A percentile compares a stretch with the other conserved stretches of the same genome.
These are phyloP conservation scores for Pseudorectes ferrugineus DNA, from an alignment of 2,113 vertebrate species.

Conservation along the genomic window DNA sequence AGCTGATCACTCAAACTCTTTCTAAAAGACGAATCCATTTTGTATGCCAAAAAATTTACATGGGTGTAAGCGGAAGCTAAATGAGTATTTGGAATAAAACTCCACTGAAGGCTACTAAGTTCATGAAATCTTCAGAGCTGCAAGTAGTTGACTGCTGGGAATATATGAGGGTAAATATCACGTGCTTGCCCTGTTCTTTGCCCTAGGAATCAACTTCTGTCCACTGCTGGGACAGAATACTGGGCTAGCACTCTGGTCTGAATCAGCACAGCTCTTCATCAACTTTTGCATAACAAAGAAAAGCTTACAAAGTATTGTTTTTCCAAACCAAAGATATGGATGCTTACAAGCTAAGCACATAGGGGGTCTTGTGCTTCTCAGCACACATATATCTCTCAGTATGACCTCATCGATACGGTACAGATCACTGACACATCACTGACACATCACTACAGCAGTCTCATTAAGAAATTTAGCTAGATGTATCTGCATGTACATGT, in stretches of 20 bases:
- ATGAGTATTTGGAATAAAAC: neutral
- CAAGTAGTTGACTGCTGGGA: neutral
- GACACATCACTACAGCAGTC: neutral
- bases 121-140: neutral
- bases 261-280: neutral
- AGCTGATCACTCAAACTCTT: neutral
- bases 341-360: neutral
- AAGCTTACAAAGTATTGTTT: neutral
- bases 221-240: neutral
- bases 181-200: neutral
- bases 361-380: neutral
- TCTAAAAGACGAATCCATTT: neutral
- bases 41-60: neutral
- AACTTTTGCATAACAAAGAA: neutral
- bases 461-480: neutral
- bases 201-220: neutral
- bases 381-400: fast-evolving
- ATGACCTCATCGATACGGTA: neutral
- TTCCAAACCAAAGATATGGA: neutral
- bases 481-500: neutral
- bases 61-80: neutral
- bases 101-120: neutral
- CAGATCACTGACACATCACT: neutral
- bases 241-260: neutral
- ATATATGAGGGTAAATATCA: neutral